Percentiles rank a stretch among this genome's conserved stretches.
These are phyloP conservation scores for Orbicella faveolata DNA, from an alignment of 64 coral and sea anemone genomes.

Conservation along the genomic window DNA sequence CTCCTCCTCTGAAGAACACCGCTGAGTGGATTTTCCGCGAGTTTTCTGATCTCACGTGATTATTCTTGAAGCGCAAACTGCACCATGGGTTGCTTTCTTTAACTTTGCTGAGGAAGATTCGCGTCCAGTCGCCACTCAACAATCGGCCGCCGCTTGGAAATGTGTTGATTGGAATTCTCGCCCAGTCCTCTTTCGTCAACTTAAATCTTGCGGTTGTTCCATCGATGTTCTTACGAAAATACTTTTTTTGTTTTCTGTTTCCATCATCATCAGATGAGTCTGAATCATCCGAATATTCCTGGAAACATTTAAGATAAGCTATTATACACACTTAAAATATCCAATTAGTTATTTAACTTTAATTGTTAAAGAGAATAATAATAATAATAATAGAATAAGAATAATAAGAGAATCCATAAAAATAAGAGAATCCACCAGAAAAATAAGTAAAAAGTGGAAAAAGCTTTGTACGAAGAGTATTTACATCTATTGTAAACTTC, in stretches of 20 bases:
- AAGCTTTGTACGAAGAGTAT: no score
- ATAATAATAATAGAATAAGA: no score
- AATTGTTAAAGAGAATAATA: no score
- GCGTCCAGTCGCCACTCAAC: conserved; percentile 42
- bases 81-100: conserved; percentile 54
- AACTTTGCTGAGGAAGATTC: conserved; percentile 36
- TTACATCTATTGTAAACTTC: no score
- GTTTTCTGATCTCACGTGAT: conserved; percentile 52
- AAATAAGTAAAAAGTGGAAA: no score
- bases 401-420: neutral
- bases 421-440: neutral
- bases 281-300: neutral
- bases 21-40: conserved; percentile 41
- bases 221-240: conserved; percentile 34
- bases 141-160: conserved; percentile 42
- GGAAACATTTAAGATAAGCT: neutral
- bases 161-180: conserved; percentile 37
- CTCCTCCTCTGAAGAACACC: conserved; percentile 44
- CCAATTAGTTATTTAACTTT: neutral
- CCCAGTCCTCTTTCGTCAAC: conserved; percentile 19
- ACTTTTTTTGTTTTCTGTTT: conserved; percentile 3
- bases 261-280: conserved; percentile 42
- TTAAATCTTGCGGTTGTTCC: conserved; percentile 42
- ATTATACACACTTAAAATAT: neutral
- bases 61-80: conserved; percentile 46